Percentiles rank a stretch among this genome's conserved stretches.
These are phyloP conservation scores for Triplophysa tibetana DNA, from an alignment of 2,113 vertebrate species.

Conservation along the genomic window DNA sequence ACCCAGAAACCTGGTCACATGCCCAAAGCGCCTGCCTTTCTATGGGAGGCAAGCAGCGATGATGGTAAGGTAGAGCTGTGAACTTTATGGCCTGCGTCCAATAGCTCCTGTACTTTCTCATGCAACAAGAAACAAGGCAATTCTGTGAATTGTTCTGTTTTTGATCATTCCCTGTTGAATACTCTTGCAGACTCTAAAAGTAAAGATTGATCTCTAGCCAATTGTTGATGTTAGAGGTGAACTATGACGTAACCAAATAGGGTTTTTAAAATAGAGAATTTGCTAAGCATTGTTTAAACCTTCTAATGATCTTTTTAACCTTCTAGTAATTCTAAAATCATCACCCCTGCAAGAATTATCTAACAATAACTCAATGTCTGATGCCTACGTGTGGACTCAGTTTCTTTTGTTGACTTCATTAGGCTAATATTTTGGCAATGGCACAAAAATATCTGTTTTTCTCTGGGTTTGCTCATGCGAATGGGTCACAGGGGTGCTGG, in stretches of 20 bases:
- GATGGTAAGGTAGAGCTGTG: constrained; percentile 65
- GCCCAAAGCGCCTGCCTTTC: constrained; percentile 58
- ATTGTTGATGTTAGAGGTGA: constrained; percentile 60
- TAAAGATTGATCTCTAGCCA: constrained; percentile 52
- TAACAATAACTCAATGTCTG: not conserved
- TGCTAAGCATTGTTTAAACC: constrained; percentile 28
- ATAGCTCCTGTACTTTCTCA: constrained; percentile 75
- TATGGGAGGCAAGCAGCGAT: constrained; percentile 62
- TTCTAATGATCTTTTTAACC: constrained; percentile 18
- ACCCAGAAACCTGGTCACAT: constrained; percentile 66
- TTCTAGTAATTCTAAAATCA: not conserved
- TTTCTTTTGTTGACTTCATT: not conserved
- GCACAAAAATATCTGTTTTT: constrained; percentile 68
- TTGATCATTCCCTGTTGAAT: constrained; percentile 62
- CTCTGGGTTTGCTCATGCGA: constrained; percentile 44
- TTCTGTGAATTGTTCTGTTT: constrained; percentile 68
- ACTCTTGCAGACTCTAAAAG: constrained; percentile 60
- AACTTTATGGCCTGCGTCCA: constrained; percentile 70
- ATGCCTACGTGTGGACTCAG: not conserved
- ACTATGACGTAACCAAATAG: constrained; percentile 56
- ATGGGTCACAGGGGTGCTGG: constrained; percentile 62
- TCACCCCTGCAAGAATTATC: not conserved
- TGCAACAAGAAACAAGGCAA: constrained; percentile 69
- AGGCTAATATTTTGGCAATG: constrained; percentile 51
- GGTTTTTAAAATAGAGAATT: constrained; percentile 48